Percentiles rank a stretch among this genome's conserved stretches.
phyloP scores from a whole-genome alignment of 2,888 invertebrate genomes.

The Hypena proboscidalis region DNA sequence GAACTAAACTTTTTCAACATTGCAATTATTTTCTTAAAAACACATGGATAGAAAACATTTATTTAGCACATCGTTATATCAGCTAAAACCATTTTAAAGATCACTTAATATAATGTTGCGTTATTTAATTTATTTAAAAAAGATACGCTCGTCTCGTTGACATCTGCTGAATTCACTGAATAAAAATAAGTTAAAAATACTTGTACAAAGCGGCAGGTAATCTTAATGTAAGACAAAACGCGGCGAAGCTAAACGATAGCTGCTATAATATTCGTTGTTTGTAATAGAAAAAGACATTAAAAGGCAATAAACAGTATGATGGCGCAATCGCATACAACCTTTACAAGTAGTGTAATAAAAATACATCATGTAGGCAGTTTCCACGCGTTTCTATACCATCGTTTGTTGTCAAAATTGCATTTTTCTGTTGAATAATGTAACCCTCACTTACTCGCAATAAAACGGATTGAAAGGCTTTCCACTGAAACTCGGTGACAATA shows the following conservation, averaged over 20 bases:
- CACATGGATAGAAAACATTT: too few relatives aligned
- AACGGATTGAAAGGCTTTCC: conserved; percentile 15
- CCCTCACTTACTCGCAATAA: conserved; percentile 17
- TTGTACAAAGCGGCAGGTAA: conserved; percentile 43
- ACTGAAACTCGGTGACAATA: conserved; percentile 21
- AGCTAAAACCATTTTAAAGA: conserved; percentile 22
- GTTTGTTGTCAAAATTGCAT: conserved; percentile 30
- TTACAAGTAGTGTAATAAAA: conserved; percentile 23
- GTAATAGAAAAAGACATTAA: conserved; percentile 27
- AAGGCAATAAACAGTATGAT: conserved; percentile 23
- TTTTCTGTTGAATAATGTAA: conserved; percentile 30
- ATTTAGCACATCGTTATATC: too few relatives aligned
- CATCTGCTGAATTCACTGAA: conserved; percentile 58
- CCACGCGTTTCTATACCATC: conserved; percentile 9
- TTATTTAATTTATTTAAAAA: conserved; percentile 33
- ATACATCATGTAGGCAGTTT: conserved; percentile 21
- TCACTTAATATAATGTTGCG: conserved; percentile 18
- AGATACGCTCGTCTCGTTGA: conserved; percentile 35
- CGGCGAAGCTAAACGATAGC: conserved; percentile 25
- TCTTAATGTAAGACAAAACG: conserved; percentile 48
- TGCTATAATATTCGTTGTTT: conserved; percentile 29
- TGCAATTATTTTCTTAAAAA: too few relatives aligned
- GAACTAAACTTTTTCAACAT: too few relatives aligned
- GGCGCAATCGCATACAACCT: conserved; percentile 20
- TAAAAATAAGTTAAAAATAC: conserved; percentile 58